Evolutionary conservation across 1,140 invertebrate genomes (phyloP).

Genomic region (Harpegnathos saltator): DNA sequence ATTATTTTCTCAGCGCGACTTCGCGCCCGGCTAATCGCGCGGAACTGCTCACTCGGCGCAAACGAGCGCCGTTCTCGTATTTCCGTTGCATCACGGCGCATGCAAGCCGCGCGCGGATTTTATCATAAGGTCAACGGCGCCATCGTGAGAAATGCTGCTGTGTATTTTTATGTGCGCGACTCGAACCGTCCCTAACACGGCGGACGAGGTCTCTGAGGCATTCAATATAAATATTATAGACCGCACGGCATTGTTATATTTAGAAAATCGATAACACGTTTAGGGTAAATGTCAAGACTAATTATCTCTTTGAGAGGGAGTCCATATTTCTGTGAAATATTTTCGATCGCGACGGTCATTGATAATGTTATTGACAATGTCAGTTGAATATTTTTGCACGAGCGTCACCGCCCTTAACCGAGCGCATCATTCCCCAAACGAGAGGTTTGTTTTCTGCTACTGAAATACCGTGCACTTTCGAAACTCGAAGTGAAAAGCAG

Average conservation of each 20-base stretch:
- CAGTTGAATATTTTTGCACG: neutral
- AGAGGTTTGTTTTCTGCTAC: too few relatives aligned
- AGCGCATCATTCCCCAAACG: too few relatives aligned
- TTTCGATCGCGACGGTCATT: too few relatives aligned
- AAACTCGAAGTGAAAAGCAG: too few relatives aligned
- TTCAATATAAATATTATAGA: slow-evolving; percentile 43
- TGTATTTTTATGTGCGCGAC: slow-evolving; percentile 13
- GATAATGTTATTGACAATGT: too few relatives aligned
- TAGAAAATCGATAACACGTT: slow-evolving; percentile 51
- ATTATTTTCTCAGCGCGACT: slow-evolving; percentile 9
- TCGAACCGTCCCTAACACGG: neutral
- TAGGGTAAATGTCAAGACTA: slow-evolving; percentile 52
- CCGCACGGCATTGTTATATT: slow-evolving; percentile 30
- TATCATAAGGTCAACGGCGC: neutral
- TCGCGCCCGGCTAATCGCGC: neutral
- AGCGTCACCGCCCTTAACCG: too few relatives aligned
- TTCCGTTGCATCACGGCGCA: neutral
- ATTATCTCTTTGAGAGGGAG: neutral
- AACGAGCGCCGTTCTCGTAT: neutral
- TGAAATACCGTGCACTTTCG: too few relatives aligned
- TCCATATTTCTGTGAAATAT: too few relatives aligned
- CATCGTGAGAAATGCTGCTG: neutral
- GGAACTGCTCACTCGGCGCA: neutral
- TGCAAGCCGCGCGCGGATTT: neutral
- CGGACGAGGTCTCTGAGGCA: slow-evolving; percentile 13